Evolutionary conservation across 2,113 vertebrate genomes (phyloP), one percentile per base, ranked within the genome.

Genomic region (Sciurus niger): DNA sequence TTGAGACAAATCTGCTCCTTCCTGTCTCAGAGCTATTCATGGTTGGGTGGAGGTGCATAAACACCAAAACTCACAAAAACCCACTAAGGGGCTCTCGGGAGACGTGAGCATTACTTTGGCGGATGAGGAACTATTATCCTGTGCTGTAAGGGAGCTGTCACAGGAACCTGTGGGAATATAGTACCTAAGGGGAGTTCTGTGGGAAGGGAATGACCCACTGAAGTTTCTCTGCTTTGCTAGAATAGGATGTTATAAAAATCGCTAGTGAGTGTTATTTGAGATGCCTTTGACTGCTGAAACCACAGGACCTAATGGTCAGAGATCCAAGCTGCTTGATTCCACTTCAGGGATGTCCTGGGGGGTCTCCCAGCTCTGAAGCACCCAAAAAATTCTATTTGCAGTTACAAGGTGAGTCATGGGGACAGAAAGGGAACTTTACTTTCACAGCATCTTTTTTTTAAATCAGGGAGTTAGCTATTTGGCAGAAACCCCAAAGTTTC

Each of bases 101-200:
- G 3, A 30, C 1, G 7, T 34, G 24, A 55, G 24, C 28, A 46
- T 20, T 9, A 6, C 34, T 32, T 67, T n/a, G 22, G 68, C 22
- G 20, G 65, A 16, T 40, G 16, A 60, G 28, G 5, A 46, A 34
- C 37, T 25, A 37, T 37, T 25, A 80, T 14, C 14, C 34, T 30
- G 6, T 10, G n/a, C 37, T 76, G 30, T 46, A 10, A 53, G 53
- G 25, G 12, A 72, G 32, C 51, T 18, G 1, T 7, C 30, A 7
- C 6, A 3, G 43, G 16, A 68, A 40, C 32, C 28, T 40, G 4
- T 1, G 13, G 53, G 48, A 28, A 6, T 9, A 3, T 0, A 8
- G 30, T 1, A 2, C 3, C 24, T 28, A 11, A 32, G 9, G 60
- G 60, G 60, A 63, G 60, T 63, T 63, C 55, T 22, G 55, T 53